Conservation (phyloP, 1,140 invertebrate genomes). For the Octopus bimaculoides region DNA sequence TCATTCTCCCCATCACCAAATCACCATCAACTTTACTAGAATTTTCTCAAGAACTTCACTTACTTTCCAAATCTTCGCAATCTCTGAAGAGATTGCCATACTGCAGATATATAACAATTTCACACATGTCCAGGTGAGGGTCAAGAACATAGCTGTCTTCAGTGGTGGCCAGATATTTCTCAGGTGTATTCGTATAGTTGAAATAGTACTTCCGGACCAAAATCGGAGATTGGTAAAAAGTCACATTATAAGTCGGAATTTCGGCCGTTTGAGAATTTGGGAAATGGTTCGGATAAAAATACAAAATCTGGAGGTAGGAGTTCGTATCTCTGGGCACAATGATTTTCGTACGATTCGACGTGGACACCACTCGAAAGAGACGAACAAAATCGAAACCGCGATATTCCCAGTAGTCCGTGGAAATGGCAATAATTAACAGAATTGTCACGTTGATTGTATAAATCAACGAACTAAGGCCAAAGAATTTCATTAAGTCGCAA, state of each 20-base stretch:
- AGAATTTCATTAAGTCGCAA: conserved; percentile 17
- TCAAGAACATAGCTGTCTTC: not conserved
- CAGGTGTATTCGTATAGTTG: conserved; percentile 14
- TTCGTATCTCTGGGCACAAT: conserved; percentile 29
- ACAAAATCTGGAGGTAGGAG: conserved; percentile 31
- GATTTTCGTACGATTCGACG: conserved; percentile 26
- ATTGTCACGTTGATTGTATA: conserved; percentile 38
- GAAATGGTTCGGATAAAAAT: conserved; percentile 12
- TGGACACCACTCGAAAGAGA: conserved; percentile 20
- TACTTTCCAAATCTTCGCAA: conserved; percentile 43
- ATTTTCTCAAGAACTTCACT: not conserved
- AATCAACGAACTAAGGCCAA: conserved; percentile 40
- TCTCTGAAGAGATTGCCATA: conserved; percentile 42
- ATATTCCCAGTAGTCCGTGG: conserved; percentile 45
- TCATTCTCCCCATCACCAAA: too few species aligned
- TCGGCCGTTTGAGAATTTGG: not conserved
- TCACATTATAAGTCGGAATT: conserved; percentile 17
- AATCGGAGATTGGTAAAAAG: conserved; percentile 33
- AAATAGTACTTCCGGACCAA: conserved; percentile 27
- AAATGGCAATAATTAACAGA: conserved; percentile 36
- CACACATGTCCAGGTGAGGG: conserved; percentile 6
- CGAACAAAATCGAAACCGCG: conserved; percentile 31
- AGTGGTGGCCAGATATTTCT: not conserved
- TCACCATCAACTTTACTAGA: too few species aligned
- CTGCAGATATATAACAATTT: conserved; percentile 31